Evolutionary conservation across 2,888 invertebrate species (phyloP).

Genomic region (Heliothis peltigera): DNA sequence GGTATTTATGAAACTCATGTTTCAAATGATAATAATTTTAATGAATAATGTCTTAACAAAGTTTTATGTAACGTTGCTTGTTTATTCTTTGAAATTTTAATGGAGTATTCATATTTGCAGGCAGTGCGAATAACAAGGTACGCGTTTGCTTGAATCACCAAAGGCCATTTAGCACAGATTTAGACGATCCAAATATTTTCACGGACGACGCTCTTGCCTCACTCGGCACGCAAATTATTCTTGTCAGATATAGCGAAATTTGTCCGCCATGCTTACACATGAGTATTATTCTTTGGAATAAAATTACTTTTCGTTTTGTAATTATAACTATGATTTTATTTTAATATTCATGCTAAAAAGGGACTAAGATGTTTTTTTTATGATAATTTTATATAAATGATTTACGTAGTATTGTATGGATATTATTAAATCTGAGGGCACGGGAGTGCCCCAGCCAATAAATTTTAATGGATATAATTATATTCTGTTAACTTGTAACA

Average conservation of each 20-base stretch:
- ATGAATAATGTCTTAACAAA: constrained; percentile 36
- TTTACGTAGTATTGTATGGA: too few relatives aligned
- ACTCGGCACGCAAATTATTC: constrained; percentile 65
- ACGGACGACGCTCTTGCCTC: constrained; percentile 82
- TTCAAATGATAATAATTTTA: constrained; percentile 39
- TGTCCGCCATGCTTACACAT: constrained; percentile 19
- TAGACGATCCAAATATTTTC: constrained; percentile 87
- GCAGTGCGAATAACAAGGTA: constrained; percentile 67
- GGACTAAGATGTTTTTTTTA: too few relatives aligned
- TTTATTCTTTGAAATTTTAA: constrained; percentile 39
- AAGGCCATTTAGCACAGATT: constrained; percentile 83
- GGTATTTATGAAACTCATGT: constrained; percentile 31
- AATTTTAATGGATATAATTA: too few relatives aligned
- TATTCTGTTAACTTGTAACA: too few relatives aligned
- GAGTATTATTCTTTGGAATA: background rate
- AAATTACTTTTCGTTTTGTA: too few relatives aligned
- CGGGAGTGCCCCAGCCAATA: too few relatives aligned
- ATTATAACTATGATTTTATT: too few relatives aligned
- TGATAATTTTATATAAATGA: too few relatives aligned
- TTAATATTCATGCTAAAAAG: too few relatives aligned
- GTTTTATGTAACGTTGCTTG: constrained; percentile 31
- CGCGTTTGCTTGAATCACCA: constrained; percentile 81
- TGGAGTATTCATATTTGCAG: constrained; percentile 51
- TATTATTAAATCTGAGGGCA: too few relatives aligned
- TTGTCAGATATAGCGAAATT: constrained; percentile 46